Base-by-base conservation (phyloP, 2,113 vertebrate genomes). In the Halcyon malimbica region DNA sequence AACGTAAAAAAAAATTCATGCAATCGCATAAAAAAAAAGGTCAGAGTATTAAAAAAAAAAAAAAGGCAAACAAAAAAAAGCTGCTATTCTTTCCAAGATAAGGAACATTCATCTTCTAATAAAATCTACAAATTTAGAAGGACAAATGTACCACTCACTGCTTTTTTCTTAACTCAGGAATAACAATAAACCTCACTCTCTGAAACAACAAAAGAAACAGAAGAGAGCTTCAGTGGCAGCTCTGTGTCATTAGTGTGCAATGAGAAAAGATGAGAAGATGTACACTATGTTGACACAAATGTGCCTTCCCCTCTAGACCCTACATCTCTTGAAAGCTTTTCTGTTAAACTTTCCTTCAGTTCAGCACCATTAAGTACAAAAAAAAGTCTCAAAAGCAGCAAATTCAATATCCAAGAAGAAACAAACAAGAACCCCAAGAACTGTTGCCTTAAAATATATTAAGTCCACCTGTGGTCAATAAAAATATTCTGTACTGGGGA, bases 181-280 rank as follows among this genome's bases (percentile, higher is more conserved):
- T 97, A 98, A 98, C 98, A 98, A 98, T 98, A 98, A 98, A 98
- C 98, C 98, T 98, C 91, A 97, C 97, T 98, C 98, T 97, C 97
- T 90, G 96, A 98, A 98, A 98, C 98, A 98, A 98, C 98, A 98
- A 98, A 98, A 98, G 98, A 97, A 98, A 98, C 94, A 94, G 97
- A 97, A 98, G 98, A 98, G 97, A 98, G 97, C 98, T 97, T 98
- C 97, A 97, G 95, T 98, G 97, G 98, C 98, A 98, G 98, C 97
- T 98, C 96, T 78, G 96, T 98, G 98, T 98, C 98, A 99, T 99
- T 99, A 98, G 98, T 96, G 98, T 96, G 96, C 98, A 99, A 99
- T 98, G 98, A 98, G 98, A 98, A 99, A 98, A 98, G 98, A 99
- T 99, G 98, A 98, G 98, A 97, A 98, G 98, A 97, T 97, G 96